These are phyloP conservation scores for Pelodytes ibericus DNA, from an alignment of 2,797 vertebrate species.

Conservation along the genomic window DNA sequence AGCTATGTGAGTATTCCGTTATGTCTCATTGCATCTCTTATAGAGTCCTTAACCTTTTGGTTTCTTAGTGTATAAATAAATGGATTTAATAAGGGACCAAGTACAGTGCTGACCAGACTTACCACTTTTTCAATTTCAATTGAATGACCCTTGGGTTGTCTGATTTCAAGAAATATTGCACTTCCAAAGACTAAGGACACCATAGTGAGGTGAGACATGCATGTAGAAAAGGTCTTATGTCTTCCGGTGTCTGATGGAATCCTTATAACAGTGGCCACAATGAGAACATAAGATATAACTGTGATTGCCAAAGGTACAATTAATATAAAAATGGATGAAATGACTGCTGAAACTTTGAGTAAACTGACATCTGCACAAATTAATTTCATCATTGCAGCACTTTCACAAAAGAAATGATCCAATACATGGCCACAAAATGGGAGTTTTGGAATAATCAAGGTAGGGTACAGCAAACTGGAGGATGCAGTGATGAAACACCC, in stretches of 20 bases:
- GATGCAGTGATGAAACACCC: slow-evolving; percentile 45
- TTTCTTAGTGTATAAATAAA: slow-evolving; percentile 59
- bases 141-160: neutral
- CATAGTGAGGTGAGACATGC: slow-evolving; percentile 25
- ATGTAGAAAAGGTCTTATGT: slow-evolving; percentile 50
- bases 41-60: slow-evolving; percentile 56
- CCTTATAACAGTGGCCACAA: slow-evolving; percentile 15
- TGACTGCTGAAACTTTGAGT: neutral
- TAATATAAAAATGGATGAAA: slow-evolving; percentile 6
- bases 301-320: slow-evolving; percentile 21
- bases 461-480: slow-evolving; percentile 40
- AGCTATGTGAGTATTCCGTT: neutral
- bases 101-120: slow-evolving; percentile 53
- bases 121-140: slow-evolving; percentile 17
- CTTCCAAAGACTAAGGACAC: slow-evolving; percentile 34
- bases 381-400: slow-evolving; percentile 55
- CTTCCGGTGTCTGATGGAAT: slow-evolving; percentile 22
- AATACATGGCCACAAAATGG: slow-evolving; percentile 26
- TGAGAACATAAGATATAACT: slow-evolving; percentile 32
- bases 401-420: slow-evolving; percentile 52
- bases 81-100: slow-evolving; percentile 60
- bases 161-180: slow-evolving; percentile 29
- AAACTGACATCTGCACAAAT: slow-evolving; percentile 49
- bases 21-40: slow-evolving; percentile 24
- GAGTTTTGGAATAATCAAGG: slow-evolving; percentile 4